Conservation (phyloP, 2,113 vertebrate species). For the Zootoca vivipara region DNA sequence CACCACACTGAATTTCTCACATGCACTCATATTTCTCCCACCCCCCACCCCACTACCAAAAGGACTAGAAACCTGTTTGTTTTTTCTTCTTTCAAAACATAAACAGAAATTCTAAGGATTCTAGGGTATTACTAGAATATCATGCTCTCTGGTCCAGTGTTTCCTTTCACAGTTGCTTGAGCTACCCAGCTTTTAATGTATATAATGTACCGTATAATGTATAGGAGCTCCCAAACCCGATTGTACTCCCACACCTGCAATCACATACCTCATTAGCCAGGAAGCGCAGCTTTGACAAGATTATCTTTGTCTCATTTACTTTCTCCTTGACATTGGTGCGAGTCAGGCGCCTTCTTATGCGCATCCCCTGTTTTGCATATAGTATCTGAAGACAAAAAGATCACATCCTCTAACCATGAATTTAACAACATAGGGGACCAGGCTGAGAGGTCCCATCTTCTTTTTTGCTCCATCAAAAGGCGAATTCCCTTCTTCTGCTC, state of each 20-base stretch:
- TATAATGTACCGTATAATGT: no score
- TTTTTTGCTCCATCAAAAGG: neutral
- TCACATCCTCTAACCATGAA: fast-evolving
- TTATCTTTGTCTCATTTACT: conserved; percentile 75
- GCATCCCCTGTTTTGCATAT: conserved; percentile 82
- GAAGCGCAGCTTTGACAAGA: conserved; percentile 81
- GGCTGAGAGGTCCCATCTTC: neutral
- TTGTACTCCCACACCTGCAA: neutral
- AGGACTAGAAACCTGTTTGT: neutral
- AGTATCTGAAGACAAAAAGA: conserved; percentile 55
- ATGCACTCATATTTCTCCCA: neutral
- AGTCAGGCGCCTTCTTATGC: conserved; percentile 70
- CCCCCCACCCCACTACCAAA: neutral
- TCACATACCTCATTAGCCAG: conserved; percentile 84
- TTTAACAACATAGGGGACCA: neutral
- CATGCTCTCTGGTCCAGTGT: neutral
- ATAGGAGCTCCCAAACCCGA: neutral
- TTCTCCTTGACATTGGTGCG: conserved; percentile 78
- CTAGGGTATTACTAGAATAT: neutral
- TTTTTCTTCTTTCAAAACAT: neutral
- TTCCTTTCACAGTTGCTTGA: neutral
- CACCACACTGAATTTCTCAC: neutral
- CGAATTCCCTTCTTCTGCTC: neutral
- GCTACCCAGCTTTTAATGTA: neutral
- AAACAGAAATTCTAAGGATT: neutral